Evolutionary conservation across 2,888 invertebrate species (phyloP).

Genomic region (Amblyjoppa fuscipennis): DNA sequence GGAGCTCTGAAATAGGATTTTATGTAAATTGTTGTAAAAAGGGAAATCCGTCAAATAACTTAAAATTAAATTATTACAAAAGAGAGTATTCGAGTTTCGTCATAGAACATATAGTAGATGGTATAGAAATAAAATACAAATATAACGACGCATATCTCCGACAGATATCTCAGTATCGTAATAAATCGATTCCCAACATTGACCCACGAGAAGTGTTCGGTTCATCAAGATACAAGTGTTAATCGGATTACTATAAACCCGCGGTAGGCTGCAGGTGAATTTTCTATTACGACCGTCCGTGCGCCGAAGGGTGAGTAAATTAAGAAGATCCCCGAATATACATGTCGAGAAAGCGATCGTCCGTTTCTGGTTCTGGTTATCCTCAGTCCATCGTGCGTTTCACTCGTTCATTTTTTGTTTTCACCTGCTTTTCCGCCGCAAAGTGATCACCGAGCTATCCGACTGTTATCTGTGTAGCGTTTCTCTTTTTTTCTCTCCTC

Average conservation of each 20-base stretch:
- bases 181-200: neutral
- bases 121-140: neutral
- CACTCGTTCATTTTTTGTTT: constrained; percentile 45
- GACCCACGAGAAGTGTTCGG: neutral
- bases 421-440: constrained; percentile 68
- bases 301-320: constrained; percentile 40
- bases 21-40: neutral
- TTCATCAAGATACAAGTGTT: constrained; percentile 1
- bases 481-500: constrained; percentile 34
- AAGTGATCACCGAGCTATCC: constrained; percentile 1
- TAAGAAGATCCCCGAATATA: neutral
- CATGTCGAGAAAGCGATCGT: constrained; percentile 27
- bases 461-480: constrained; percentile 48
- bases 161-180: neutral
- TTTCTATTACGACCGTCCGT: neutral
- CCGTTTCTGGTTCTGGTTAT: constrained; percentile 6
- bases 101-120: neutral
- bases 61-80: too few relatives aligned
- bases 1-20: neutral
- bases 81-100: neutral
- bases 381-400: neutral
- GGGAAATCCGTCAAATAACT: neutral
- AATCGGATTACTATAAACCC: constrained; percentile 3
- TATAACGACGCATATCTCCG: neutral
- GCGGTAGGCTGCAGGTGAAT: constrained; percentile 15